Base-by-base conservation (phyloP, 2,113 vertebrate genomes). In the Pantherophis guttatus region DNA sequence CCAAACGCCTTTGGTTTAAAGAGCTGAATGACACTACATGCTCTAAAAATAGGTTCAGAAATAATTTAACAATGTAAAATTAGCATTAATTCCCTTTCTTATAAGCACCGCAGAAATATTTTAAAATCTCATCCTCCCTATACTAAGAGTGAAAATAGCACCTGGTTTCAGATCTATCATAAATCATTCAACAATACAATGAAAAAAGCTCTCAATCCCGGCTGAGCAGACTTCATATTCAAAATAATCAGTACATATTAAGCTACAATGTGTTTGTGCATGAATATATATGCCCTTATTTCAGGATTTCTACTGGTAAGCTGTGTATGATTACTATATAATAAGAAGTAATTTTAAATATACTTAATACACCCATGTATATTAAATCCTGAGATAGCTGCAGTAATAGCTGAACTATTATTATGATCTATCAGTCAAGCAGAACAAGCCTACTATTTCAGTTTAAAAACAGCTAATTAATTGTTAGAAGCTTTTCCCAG, bases 401-500 rank as follows among this genome's bases (percentile, higher is more conserved):
- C 8, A 86, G 44, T 59, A 81, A 90, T 23, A 88, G 13, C 53
- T 85, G 53, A 81, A 81, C n/a, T 39, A 85, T 86, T 48, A 70
- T 70, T 55, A 91, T 55, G 50, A 33, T 26, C 57, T 88, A 92
- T 29, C 44, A 65, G 48, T 65, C 23, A 62, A 86, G 26, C 48
- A 86, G 86, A 87, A 90, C 48, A 39, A 54, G 21, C 15, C 33
- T 9, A 86, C 95, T 95, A 55, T 90, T 95, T 96, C 95, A 95
- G n/a, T 92, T 87, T 94, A 29, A 88, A 93, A 95, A 88, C 93
- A 95, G 94, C 88, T 92, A 86, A 39, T 91, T 96, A 96, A 94
- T 95, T 95, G 93, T 93, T 93, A 96, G 93, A 94, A 87, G 91
- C 54, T 94, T 97, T 97, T 96, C 97, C 96, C 96, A 5, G 88